A percentile compares a stretch with the other conserved stretches of the same genome.
Conservation (phyloP, 2,113 vertebrate genomes). For the Myotis yumanensis region DNA sequence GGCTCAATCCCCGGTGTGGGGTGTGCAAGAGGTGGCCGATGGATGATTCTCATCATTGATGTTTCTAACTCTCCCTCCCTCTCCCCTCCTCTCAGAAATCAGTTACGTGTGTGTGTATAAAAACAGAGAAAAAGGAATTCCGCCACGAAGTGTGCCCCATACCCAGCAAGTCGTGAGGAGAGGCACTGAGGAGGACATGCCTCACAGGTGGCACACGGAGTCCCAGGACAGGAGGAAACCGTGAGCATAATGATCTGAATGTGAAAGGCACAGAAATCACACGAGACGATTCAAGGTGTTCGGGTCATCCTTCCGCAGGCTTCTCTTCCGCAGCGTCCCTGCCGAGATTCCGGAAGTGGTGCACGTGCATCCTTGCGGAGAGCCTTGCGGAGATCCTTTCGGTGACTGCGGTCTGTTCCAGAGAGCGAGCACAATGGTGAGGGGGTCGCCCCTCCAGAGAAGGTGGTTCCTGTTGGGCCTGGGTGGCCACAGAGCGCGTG, state of each 20-base stretch:
- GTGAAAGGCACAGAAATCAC: background rate
- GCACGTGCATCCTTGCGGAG: background rate
- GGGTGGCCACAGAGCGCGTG: background rate
- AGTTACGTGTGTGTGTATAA: too few species aligned
- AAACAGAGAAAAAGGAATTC: background rate
- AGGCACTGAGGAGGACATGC: background rate
- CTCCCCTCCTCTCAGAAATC: too few species aligned
- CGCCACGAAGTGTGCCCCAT: background rate
- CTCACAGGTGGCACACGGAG: background rate
- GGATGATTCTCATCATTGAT: too few species aligned
- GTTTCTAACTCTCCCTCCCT: too few species aligned
- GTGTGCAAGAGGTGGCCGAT: too few species aligned
- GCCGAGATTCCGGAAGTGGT: background rate
- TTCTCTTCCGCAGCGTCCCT: background rate
- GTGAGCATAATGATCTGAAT: background rate
- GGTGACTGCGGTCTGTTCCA: background rate
- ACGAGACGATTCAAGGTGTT: background rate
- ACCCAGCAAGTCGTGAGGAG: background rate
- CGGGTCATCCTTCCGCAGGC: background rate
- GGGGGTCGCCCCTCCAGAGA: background rate
- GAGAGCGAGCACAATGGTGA: rapidly evolving
- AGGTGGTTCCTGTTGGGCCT: background rate
- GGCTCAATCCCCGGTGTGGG: too few species aligned
- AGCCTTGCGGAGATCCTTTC: background rate
- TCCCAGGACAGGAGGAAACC: background rate